Conservation (phyloP, 2,888 invertebrate genomes). For the Eremobia ochroleuca region DNA sequence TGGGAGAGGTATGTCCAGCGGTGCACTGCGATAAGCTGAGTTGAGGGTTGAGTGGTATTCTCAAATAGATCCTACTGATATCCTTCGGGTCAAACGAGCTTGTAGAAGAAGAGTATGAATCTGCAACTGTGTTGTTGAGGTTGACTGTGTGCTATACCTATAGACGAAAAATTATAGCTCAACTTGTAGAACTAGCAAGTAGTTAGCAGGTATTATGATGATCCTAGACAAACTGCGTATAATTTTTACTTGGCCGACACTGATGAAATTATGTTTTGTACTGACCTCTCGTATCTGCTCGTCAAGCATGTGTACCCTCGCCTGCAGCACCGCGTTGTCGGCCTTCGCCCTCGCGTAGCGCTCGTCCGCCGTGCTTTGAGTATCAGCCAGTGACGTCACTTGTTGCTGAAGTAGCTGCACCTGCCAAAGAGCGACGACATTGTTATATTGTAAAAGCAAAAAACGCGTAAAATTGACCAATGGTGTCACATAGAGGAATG, state of each 20-base stretch:
- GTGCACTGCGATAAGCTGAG: no score
- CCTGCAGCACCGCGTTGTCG: conserved; percentile 97
- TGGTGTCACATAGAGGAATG: not conserved
- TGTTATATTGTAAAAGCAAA: conserved; percentile 38
- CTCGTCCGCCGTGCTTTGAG: conserved; percentile 96
- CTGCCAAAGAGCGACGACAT: conserved; percentile 87
- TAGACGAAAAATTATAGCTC: not conserved
- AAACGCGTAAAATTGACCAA: not conserved
- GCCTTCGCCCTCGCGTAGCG: conserved; percentile 97
- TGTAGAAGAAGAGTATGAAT: not conserved
- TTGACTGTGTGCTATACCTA: not conserved
- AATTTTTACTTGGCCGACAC: not conserved
- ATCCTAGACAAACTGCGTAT: not conserved
- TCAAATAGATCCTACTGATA: no score
- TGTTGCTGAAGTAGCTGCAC: conserved; percentile 98
- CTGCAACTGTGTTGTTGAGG: not conserved
- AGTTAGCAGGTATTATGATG: not conserved
- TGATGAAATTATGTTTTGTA: not conserved
- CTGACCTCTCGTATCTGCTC: conserved; percentile 95
- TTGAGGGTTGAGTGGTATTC: no score
- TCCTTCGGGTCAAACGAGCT: not conserved
- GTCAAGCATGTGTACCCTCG: conserved; percentile 97
- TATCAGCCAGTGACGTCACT: conserved; percentile 96
- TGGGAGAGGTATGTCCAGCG: no score
- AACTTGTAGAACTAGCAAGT: not conserved